Evolutionary conservation across 1,140 invertebrate species (phyloP), one percentile per base, ranked within the genome.

Genomic region (Danaus melanippus): DNA sequence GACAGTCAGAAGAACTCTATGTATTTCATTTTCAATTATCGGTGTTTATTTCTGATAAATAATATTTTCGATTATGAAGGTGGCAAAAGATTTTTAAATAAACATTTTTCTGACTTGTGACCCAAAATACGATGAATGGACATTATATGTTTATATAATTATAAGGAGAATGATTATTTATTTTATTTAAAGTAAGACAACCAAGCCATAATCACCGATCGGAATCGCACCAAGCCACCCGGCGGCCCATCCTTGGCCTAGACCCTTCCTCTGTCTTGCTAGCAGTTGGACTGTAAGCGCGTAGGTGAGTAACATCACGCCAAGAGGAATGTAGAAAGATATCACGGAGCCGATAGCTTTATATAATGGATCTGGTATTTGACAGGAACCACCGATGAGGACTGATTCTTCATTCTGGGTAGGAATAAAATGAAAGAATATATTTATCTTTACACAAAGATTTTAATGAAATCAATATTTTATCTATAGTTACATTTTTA

Each of bases 271-370:
- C 75, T 95, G 93, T 46, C 91, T 79, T 11, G 93, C 93, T 62
- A 97, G 86, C 5, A 97, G 88, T 50, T 93, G 89, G 1, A 98
- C 95, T 0, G 97, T 98, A 50, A 98, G 89, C 4, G 94, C 92
- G 73, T 98, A 98, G 2, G 97, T 98, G 40, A 97, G 87, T 68
- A 98, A 87, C 97, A 99, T 99, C 46, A 98, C 96, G 8, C 93
- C 89, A 42, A 99, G 89, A 3, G 97, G 97, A 60, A 98, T 96
- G 87, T 98, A 98, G 86, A 99, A 99, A 64, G 96, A 97, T 64
- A 98, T 92, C 66, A 98, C 93, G 42, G 96, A 97, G 10, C 96
- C 96, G 65, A 97, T 96, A 56, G 97, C 90, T 78, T 96, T 95
- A 88, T 97, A 97, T 3, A 95, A 87, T 1, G 95, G 93, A 81